Conservation (phyloP, 2,113 vertebrate genomes). For the Mus pahari region DNA sequence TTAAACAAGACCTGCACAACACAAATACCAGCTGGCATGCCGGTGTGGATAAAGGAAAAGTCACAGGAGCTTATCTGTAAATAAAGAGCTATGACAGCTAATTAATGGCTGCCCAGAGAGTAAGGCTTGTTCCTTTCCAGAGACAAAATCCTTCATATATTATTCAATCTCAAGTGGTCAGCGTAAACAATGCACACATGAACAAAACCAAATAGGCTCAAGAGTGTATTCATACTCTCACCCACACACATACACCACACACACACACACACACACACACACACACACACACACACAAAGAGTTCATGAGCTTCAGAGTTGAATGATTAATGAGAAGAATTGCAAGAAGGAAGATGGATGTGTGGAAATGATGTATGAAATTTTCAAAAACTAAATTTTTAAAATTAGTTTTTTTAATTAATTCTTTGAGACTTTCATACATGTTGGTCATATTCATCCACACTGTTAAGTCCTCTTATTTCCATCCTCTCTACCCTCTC, state of each 20-base stretch:
- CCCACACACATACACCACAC: not conserved
- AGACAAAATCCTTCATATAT: not conserved
- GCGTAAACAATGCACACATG: not conserved
- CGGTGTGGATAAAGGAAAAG: not conserved
- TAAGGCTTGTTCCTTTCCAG: not conserved
- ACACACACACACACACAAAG: not conserved
- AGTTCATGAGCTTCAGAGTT: not conserved
- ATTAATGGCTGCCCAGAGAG: not conserved
- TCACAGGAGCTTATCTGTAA: not conserved
- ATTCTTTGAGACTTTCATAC: not conserved
- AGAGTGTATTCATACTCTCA: not conserved
- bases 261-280: not conserved
- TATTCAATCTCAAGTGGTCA: not conserved
- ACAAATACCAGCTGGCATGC: not conserved
- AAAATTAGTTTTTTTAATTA: not conserved
- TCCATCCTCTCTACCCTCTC: not conserved
- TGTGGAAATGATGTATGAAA: too few species aligned
- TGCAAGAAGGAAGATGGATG: not conserved
- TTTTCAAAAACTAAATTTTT: not conserved
- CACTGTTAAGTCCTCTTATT: not conserved
- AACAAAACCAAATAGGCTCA: not conserved
- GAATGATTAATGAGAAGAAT: not conserved
- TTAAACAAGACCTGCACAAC: not conserved
- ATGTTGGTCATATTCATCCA: not conserved
- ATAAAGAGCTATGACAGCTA: not conserved